Percentiles rank a stretch among this genome's conserved stretches.
These are phyloP conservation scores for Girardinus metallicus DNA, from an alignment of 2,797 vertebrate genomes.

Conservation along the genomic window DNA sequence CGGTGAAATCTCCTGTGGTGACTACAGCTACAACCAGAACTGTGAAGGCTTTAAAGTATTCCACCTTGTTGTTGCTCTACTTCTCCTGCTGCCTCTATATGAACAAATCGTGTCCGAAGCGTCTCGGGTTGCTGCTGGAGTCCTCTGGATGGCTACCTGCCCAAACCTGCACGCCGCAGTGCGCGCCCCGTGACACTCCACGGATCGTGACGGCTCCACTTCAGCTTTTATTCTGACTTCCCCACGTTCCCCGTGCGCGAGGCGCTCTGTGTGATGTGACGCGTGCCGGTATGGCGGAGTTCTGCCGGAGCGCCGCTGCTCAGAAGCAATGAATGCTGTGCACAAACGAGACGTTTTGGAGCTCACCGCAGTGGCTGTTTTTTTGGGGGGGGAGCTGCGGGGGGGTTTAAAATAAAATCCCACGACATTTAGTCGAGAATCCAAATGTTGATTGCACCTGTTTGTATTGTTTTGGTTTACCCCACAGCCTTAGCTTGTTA, in stretches of 20 bases:
- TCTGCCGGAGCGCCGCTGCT: not conserved
- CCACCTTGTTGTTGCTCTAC: not conserved
- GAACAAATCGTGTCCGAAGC: not conserved
- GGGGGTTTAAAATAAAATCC: not conserved
- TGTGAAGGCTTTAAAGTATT: not conserved
- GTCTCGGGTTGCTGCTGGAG: not conserved
- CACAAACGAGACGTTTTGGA: not conserved
- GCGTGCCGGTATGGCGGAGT: not conserved
- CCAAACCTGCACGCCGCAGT: not conserved
- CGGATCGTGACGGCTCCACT: not conserved
- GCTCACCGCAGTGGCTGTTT: not conserved
- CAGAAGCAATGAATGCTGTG: not conserved
- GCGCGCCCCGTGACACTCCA: not conserved
- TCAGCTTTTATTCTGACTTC: not conserved
- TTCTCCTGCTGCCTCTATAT: not conserved
- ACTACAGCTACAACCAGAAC: not conserved
- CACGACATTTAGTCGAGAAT: not conserved
- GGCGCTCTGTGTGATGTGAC: not conserved
- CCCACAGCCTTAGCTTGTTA: not conserved
- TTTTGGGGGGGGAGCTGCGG: too few relatives aligned
- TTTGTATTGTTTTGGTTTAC: not conserved
- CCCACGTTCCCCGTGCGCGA: not conserved
- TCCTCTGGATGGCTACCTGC: slow-evolving; percentile 2
- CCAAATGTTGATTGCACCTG: not conserved
- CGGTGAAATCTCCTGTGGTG: not conserved